Base-by-base conservation (phyloP, 2,113 vertebrate genomes). In the Paratilapia polleni region DNA sequence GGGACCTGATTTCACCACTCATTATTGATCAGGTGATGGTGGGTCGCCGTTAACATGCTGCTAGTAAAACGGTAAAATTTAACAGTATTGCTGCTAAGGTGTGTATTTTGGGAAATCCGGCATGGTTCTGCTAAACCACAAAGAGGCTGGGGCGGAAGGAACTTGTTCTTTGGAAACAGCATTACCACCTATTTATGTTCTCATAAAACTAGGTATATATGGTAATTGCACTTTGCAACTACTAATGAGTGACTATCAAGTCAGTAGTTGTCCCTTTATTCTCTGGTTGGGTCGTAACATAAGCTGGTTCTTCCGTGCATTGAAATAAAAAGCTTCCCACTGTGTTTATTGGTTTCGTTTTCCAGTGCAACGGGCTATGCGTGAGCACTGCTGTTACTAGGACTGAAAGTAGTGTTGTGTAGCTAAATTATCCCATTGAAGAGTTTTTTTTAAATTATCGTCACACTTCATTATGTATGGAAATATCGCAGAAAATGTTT, bases 291-390 rank as follows among this genome's bases (percentile, higher is more conserved):
- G 62, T 73, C 38, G 57, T 79, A 20, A 61, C 56, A 85, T 74
- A 24, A 82, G 41, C 54, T 56, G 61, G 82, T 28, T 24, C 15
- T 24, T 12, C 19, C 20, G 54, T 19, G 66, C 52, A 19, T 24
- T 81, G 5, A 77, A 62, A 13, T 43, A 6, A 68, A 63, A 34
- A 76, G 56, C 78, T 81, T 81, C 41, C n/a, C 54, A 4, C 5
- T 1, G 5, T 81, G 19, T 68, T 31, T 6, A n/a, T 79, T 5
- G 62, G 82, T 91, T 90, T 88, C 63, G 34, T 87, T 90, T 89
- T 81, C 66, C 24, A 5, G 28, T 31, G 66, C 49, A 82, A 81
- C 47, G 19, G 38, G 5, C 22, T 43, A 3, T 1, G 19, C n/a
- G 28, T 22, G 4, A 66, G 13, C 14, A 52, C 6, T 7, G 7